These are phyloP conservation scores for Atrichornis clamosus DNA, from an alignment of 2,113 vertebrate genomes.

Conservation along the genomic window DNA sequence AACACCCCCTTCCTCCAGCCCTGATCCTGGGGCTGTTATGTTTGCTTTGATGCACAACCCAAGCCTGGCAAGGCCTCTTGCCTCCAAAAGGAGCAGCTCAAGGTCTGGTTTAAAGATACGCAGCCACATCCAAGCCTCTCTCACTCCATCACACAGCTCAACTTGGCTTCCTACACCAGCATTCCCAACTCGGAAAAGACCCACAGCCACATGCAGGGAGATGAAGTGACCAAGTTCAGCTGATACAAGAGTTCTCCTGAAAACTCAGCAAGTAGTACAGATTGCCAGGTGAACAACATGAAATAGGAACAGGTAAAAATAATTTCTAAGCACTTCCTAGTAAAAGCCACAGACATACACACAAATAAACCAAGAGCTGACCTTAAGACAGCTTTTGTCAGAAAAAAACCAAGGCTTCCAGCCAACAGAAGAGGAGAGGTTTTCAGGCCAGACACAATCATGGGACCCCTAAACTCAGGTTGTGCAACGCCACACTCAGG, in stretches of 20 bases:
- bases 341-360: not conserved
- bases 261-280: not conserved
- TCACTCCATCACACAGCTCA: not conserved
- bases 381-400: not conserved
- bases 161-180: not conserved
- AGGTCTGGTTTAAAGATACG: not conserved
- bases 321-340: not conserved
- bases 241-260: not conserved
- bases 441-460: not conserved
- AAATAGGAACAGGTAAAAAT: not conserved
- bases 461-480: not conserved
- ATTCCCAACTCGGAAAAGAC: fast-evolving
- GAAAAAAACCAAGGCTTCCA: not conserved
- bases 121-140: not conserved
- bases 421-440: fast-evolving
- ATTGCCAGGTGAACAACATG: not conserved
- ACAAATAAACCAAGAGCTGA: not conserved
- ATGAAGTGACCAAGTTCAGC: not conserved
- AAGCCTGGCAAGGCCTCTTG: not conserved
- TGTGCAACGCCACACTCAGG: not conserved
- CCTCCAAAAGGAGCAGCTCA: not conserved
- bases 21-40: not conserved
- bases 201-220: fast-evolving
- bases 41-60: not conserved
- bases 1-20: not conserved